Conservation (phyloP, 2,888 invertebrate species). For the Eucera pruinosa region DNA sequence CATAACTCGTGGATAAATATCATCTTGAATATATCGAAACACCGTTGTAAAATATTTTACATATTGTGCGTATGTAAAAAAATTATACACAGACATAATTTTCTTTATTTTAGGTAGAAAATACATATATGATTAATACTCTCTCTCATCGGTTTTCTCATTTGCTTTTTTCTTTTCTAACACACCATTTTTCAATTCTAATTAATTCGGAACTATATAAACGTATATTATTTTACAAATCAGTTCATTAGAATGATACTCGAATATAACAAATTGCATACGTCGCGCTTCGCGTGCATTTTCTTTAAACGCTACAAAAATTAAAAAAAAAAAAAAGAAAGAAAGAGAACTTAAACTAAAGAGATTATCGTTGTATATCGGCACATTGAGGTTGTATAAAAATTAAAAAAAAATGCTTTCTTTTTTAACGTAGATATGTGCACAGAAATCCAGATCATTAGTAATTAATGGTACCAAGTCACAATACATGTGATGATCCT, state of each 20-base stretch:
- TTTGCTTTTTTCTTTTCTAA: neutral
- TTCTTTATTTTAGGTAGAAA: slow-evolving; percentile 20
- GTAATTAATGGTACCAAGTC: neutral
- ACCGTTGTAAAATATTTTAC: slow-evolving; percentile 5
- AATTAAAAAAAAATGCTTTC: slow-evolving; percentile 13
- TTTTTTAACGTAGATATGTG: neutral
- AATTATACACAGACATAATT: slow-evolving; percentile 30
- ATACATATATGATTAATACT: slow-evolving; percentile 3
- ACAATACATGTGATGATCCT: neutral
- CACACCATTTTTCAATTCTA: neutral
- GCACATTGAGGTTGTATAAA: neutral
- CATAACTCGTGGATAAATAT: too few relatives aligned
- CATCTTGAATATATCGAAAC: neutral
- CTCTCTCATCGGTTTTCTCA: neutral
- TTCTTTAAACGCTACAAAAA: neutral
- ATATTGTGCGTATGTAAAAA: slow-evolving; percentile 1
- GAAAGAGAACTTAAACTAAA: slow-evolving; percentile 11
- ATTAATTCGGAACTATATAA: neutral
- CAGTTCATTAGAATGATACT: neutral
- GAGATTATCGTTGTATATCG: neutral
- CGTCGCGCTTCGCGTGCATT: neutral
- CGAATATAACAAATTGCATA: slow-evolving; percentile 7
- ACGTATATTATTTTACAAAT: neutral
- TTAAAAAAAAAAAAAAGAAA: neutral
- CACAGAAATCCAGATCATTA: slow-evolving; percentile 4